These are phyloP conservation scores for Tineola bisselliella DNA, from an alignment of 2,888 invertebrate genomes.

Conservation along the genomic window DNA sequence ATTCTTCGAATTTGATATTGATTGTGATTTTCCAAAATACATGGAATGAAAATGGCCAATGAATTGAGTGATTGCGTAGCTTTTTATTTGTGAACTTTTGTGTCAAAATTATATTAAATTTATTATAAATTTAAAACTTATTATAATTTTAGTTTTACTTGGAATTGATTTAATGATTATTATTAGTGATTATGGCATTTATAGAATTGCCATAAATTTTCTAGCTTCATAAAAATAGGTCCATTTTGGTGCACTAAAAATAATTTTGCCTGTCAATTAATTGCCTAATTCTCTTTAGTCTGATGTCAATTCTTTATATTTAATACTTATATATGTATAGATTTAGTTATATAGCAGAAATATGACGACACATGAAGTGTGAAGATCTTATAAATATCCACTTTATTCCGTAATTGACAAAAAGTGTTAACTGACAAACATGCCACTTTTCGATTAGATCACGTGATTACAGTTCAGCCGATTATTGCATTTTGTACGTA, in stretches of 20 bases:
- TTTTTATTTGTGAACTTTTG: background rate
- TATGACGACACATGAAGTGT: background rate
- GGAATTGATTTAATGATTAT: background rate
- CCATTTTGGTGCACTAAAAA: background rate
- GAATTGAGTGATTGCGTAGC: background rate
- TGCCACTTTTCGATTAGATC: no score
- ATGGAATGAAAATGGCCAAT: slow-evolving; percentile 3
- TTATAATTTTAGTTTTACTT: background rate
- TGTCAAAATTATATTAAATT: background rate
- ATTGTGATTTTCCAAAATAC: background rate
- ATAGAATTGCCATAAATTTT: background rate
- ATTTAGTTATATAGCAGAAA: background rate
- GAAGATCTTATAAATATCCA: no score
- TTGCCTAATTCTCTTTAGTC: background rate
- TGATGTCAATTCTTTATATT: background rate
- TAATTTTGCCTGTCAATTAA: background rate
- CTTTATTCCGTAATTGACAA: no score
- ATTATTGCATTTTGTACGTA: no score
- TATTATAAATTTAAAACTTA: background rate
- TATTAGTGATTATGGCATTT: background rate
- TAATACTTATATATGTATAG: background rate
- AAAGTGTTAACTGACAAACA: no score
- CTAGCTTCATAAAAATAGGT: background rate
- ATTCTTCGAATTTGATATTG: background rate
- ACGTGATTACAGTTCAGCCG: no score